phyloP scores from a whole-genome alignment of 2,113 vertebrate species.

The Strigops habroptila region DNA sequence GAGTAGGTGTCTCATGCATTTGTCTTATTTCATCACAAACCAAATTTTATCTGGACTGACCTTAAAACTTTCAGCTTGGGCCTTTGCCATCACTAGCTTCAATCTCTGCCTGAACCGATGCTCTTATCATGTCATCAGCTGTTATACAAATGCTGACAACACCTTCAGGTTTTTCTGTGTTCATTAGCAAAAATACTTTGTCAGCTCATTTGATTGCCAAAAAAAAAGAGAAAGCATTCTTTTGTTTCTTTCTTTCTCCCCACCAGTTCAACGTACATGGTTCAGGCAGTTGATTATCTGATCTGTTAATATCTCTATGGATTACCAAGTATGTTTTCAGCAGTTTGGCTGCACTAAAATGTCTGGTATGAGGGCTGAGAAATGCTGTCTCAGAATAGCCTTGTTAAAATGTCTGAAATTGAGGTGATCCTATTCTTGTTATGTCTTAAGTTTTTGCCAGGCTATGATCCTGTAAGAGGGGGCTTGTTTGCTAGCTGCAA shows the following conservation, averaged over 20 bases:
- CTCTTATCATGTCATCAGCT: background rate
- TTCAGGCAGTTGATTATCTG: background rate
- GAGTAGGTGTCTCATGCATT: background rate
- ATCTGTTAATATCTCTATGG: background rate
- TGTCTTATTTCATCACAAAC: background rate
- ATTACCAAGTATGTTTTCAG: background rate
- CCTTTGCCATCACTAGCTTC: background rate
- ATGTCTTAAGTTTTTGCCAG: background rate
- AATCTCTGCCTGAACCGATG: background rate
- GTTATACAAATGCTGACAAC: background rate
- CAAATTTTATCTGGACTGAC: background rate
- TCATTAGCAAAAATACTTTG: background rate
- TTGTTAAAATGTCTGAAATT: background rate
- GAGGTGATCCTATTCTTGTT: background rate
- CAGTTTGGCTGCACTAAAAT: background rate
- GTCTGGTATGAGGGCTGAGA: background rate
- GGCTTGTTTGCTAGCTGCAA: background rate
- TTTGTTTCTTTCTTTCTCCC: background rate
- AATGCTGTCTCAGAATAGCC: background rate
- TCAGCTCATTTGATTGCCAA: background rate
- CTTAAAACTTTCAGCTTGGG: background rate
- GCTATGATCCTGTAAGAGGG: background rate
- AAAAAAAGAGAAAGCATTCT: background rate
- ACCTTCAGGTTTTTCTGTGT: background rate
- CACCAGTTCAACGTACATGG: fast-evolving